Percentiles rank a stretch among this genome's conserved stretches.
Conservation (phyloP, 2,888 invertebrate genomes). For the Eupithecia pulchellata region DNA sequence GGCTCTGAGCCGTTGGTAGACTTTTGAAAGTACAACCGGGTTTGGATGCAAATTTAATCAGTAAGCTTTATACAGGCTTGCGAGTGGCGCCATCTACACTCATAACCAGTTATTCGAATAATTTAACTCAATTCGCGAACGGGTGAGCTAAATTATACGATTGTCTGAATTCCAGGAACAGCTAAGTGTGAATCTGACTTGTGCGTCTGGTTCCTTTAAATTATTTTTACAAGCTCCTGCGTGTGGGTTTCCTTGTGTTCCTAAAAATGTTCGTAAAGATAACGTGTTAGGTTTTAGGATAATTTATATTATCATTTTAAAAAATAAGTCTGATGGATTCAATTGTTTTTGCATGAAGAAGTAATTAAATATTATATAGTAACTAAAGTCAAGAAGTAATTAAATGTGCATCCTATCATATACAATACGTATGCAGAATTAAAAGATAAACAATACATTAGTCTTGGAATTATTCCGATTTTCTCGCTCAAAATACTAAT, state of each 20-base stretch:
- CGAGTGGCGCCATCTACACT: slow-evolving; percentile 40
- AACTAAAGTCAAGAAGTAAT: no score
- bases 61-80: slow-evolving; percentile 47
- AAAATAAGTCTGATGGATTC: background rate
- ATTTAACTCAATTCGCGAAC: slow-evolving; percentile 39
- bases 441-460: background rate
- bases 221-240: background rate
- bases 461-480: no score
- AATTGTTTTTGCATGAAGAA: background rate
- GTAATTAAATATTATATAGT: no score
- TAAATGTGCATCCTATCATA: no score
- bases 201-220: background rate
- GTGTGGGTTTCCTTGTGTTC: background rate
- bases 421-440: background rate
- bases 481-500: no score
- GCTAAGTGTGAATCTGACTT: background rate
- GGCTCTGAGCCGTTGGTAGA: slow-evolving; percentile 17
- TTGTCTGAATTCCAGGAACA: slow-evolving; percentile 7
- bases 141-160: slow-evolving; percentile 30
- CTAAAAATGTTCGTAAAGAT: no score
- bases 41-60: slow-evolving; percentile 59
- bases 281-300: no score
- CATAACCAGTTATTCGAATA: slow-evolving; percentile 38
- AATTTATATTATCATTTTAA: no score
- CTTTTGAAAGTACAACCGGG: slow-evolving; percentile 54